Conservation (phyloP, 2,888 invertebrate species). For the Clivina fossor region DNA sequence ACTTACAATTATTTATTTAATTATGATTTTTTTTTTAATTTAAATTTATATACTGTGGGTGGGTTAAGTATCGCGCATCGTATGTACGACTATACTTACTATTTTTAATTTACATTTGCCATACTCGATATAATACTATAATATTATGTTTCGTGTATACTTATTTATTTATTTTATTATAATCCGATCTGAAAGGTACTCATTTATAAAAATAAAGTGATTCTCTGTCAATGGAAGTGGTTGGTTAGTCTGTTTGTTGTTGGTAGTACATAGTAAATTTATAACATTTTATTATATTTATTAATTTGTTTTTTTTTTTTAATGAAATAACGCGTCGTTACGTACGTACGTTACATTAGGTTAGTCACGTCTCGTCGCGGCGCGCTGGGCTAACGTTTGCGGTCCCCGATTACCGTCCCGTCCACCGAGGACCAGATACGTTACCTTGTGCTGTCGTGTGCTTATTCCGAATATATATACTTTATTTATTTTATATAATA, state of each 20-base stretch:
- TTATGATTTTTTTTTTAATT: no score
- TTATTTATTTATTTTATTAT: constrained; percentile 45
- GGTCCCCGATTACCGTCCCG: constrained; percentile 38
- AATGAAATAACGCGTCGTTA: neutral
- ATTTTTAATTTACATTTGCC: constrained; percentile 31
- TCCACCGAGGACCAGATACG: constrained; percentile 14
- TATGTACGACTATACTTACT: constrained; percentile 30
- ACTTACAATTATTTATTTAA: no score
- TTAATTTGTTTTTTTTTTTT: neutral
- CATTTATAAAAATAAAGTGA: constrained; percentile 50
- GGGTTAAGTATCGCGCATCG: constrained; percentile 25
- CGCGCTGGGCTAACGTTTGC: constrained; percentile 26
- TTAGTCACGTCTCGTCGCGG: constrained; percentile 36
- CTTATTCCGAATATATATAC: constrained; percentile 13
- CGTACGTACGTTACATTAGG: no score
- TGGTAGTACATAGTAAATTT: no score
- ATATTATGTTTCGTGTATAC: constrained; percentile 42
- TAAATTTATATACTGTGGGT: no score
- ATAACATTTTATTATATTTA: no score
- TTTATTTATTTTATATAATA: no score
- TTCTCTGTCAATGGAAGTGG: constrained; percentile 43
- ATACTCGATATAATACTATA: constrained; percentile 35
- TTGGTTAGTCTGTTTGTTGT: constrained; percentile 51
- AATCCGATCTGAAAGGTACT: constrained; percentile 47
- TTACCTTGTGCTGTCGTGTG: constrained; percentile 32